phyloP scores from a whole-genome alignment of 2,113 vertebrate genomes.

The Nannobrachium achirus region DNA sequence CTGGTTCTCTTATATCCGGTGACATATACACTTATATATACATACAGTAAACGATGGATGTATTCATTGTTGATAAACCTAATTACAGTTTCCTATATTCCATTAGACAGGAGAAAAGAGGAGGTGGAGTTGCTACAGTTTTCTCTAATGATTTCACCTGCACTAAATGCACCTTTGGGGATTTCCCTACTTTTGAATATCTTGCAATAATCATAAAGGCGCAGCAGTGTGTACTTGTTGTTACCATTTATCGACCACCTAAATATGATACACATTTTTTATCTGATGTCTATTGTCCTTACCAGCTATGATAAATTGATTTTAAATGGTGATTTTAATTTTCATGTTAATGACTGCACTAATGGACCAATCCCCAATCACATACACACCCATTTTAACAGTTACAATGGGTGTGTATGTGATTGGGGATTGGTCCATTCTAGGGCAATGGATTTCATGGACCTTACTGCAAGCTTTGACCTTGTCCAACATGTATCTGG shows the following conservation, averaged over 20 bases:
- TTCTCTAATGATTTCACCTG: background rate
- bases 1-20: too few species aligned
- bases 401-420: too few species aligned
- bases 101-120: background rate
- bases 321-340: background rate
- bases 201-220: background rate
- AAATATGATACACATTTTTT: too few species aligned
- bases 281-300: too few species aligned
- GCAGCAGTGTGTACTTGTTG: background rate
- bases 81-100: background rate
- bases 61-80: too few species aligned
- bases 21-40: too few species aligned
- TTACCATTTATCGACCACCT: background rate
- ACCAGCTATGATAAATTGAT: background rate
- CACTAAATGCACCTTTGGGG: background rate
- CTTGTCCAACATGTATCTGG: background rate
- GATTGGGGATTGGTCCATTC: too few species aligned
- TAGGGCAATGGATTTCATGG: background rate
- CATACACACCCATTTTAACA: too few species aligned
- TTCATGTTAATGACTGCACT: background rate
- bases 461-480: background rate
- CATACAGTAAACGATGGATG: too few species aligned
- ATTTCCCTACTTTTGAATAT: background rate
- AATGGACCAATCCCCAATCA: too few species aligned
- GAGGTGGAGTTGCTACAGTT: background rate